phyloP scores from a whole-genome alignment of 1,140 invertebrate genomes.

The Leptopilina clavipes region DNA sequence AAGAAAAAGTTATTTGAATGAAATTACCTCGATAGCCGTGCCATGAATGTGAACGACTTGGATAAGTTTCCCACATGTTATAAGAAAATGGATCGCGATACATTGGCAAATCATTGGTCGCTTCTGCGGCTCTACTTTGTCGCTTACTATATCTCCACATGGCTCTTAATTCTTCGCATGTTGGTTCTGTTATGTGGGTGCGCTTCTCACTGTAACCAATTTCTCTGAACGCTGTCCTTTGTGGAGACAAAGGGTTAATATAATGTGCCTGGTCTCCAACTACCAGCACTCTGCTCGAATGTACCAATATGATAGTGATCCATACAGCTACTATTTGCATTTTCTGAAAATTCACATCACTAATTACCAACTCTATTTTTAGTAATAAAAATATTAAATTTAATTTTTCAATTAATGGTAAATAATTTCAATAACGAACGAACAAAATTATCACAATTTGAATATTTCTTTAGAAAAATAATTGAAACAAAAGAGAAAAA shows the following conservation, averaged over 20 bases:
- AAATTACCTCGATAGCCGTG: slow-evolving; percentile 65
- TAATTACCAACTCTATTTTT: too few relatives aligned
- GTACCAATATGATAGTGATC: slow-evolving; percentile 61
- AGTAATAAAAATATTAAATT: too few relatives aligned
- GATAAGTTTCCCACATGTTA: slow-evolving; percentile 86
- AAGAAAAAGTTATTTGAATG: slow-evolving; percentile 17
- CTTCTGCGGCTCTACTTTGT: slow-evolving; percentile 89
- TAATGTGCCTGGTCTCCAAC: slow-evolving; percentile 57
- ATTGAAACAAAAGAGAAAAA: too few relatives aligned
- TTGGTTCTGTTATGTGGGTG: slow-evolving; percentile 79
- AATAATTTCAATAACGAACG: too few relatives aligned
- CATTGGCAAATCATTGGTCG: slow-evolving; percentile 88
- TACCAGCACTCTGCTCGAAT: slow-evolving; percentile 60
- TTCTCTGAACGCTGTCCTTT: slow-evolving; percentile 54
- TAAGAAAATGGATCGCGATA: slow-evolving; percentile 87
- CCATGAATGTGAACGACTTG: slow-evolving; percentile 59
- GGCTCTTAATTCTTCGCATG: slow-evolving; percentile 88
- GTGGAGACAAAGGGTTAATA: slow-evolving; percentile 58
- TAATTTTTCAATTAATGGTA: too few relatives aligned
- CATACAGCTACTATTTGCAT: slow-evolving; percentile 66
- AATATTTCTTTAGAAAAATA: too few relatives aligned
- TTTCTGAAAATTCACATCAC: slow-evolving; percentile 57
- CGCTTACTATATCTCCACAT: slow-evolving; percentile 95
- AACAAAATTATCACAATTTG: too few relatives aligned
- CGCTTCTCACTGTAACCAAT: slow-evolving; percentile 52